Evolutionary conservation across 2,113 vertebrate genomes (phyloP), one percentile per base, ranked within the genome.

Genomic region (Semicossyphus pulcher): DNA sequence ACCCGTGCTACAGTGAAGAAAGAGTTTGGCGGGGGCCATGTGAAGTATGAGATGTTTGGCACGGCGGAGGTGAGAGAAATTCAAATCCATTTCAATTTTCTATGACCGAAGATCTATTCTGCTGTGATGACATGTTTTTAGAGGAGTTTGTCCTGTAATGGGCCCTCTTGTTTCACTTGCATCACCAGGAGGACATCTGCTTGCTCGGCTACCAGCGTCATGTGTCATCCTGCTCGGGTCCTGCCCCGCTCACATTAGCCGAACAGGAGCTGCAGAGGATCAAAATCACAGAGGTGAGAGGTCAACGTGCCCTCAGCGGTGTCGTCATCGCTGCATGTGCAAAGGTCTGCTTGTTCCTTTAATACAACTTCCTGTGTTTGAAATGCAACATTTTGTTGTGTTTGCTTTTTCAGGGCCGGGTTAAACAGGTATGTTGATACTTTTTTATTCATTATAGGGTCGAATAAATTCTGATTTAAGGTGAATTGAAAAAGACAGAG

Each of bases 1-100:
- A 99, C 98, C 0, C 94, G 97, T 23, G 97, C 97, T 11, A 99
- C 96, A 0, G 96, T 99, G 86, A 99, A 99, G 91, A 99, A 99
- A 78, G 98, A 99, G 83, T 99, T 99, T 85, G 98, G 97, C 0
- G 98, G 98, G 0, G 97, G 98, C 1, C 96, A 99, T 69, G 94
- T 99, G 59, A 99, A 98, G 88, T 97, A 98, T 0, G 98, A 99
- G 84, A 88, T 99, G 61, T 99, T 99, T 31, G 98, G 97, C 79
- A 99, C 96, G 0, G 84, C 93, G 37, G 96, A 98, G 97, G 98
- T 98, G n/a, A 88, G 83, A 63, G 32, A 54, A 26, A 8, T 42
- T 42, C 23, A 15, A 26, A 61, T 42, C 21, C 2, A 47, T n/a
- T 45, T 1, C 2, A 8, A 10, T 10, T 32, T 6, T 7, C 16